A percentile compares a stretch with the other conserved stretches of the same genome.
Evolutionary conservation across 2,797 vertebrate genomes (phyloP).

Genomic region (Amniataba percoides): DNA sequence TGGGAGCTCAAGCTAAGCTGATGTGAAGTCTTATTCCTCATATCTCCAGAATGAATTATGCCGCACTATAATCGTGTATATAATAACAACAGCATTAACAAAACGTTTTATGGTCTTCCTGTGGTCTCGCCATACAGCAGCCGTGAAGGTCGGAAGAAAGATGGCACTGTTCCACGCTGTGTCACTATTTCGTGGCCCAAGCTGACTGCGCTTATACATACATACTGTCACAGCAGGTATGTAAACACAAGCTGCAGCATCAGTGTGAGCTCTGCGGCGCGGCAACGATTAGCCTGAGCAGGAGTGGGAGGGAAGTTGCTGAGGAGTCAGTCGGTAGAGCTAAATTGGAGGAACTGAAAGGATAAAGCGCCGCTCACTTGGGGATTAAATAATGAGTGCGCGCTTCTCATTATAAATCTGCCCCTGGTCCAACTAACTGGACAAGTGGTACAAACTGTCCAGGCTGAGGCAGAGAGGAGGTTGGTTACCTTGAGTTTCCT

Average conservation of each 20-base stretch:
- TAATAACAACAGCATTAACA: conserved; percentile 70
- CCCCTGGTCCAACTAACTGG: conserved; percentile 29
- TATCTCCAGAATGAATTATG: conserved; percentile 73
- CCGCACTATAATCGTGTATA: conserved; percentile 59
- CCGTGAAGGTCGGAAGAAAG: conserved; percentile 55
- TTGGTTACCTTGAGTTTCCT: conserved; percentile 80
- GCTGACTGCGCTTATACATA: conserved; percentile 43
- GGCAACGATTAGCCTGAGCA: conserved; percentile 33
- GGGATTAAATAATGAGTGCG: conserved; percentile 45
- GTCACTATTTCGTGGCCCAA: conserved; percentile 39
- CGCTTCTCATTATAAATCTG: conserved; percentile 39
- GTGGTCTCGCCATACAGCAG: conserved; percentile 35
- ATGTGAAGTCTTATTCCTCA: conserved; percentile 72
- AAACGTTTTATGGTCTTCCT: conserved; percentile 55
- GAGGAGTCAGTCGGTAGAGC: conserved; percentile 43
- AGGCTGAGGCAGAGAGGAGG: conserved; percentile 23
- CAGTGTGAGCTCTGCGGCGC: conserved; percentile 22
- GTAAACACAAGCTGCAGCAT: conserved; percentile 52
- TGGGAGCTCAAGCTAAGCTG: conserved; percentile 75
- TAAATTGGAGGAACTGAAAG: conserved; percentile 34
- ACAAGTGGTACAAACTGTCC: conserved; percentile 5
- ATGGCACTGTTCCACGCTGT: conserved; percentile 47
- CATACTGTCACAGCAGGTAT: conserved; percentile 43
- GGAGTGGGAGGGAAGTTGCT: conserved; percentile 27
- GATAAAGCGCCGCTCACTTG: conserved; percentile 26